Evolutionary conservation across 2,113 vertebrate species (phyloP).

Genomic region (Ahaetulla prasina): DNA sequence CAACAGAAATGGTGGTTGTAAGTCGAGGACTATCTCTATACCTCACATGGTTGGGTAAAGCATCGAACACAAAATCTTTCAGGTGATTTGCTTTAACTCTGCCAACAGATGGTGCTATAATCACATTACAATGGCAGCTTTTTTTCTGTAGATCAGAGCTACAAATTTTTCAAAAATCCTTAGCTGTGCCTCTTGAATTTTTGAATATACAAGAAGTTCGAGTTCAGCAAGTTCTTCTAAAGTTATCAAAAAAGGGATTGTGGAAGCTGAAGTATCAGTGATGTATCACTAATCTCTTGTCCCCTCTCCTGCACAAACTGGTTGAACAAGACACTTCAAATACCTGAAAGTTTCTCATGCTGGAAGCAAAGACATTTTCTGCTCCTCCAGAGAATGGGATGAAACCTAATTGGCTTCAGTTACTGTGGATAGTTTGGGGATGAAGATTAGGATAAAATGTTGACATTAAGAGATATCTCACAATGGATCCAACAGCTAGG

Average conservation of each 20-base stretch:
- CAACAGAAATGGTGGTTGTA: background rate
- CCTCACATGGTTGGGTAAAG: background rate
- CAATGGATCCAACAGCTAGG: background rate
- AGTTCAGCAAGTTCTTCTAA: background rate
- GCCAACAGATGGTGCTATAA: conserved; percentile 3
- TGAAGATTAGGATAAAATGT: background rate
- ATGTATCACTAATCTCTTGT: background rate
- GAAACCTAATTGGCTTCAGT: background rate
- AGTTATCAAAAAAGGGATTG: background rate
- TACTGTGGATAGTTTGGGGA: background rate
- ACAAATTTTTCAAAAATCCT: background rate
- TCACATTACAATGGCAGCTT: background rate
- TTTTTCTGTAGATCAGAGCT: background rate
- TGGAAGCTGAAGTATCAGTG: background rate
- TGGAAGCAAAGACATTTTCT: background rate
- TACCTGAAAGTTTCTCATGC: background rate
- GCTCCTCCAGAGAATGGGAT: background rate
- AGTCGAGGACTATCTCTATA: background rate
- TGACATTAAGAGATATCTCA: background rate
- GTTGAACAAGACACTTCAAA: background rate
- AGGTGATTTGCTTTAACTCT: background rate
- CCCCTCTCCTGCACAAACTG: background rate
- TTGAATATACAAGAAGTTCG: background rate
- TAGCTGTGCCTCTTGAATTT: background rate
- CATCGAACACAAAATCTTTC: background rate